A percentile compares a stretch with the other conserved stretches of the same genome.
Conservation (phyloP, 1,140 invertebrate species). For the Euglossa dilemma region DNA sequence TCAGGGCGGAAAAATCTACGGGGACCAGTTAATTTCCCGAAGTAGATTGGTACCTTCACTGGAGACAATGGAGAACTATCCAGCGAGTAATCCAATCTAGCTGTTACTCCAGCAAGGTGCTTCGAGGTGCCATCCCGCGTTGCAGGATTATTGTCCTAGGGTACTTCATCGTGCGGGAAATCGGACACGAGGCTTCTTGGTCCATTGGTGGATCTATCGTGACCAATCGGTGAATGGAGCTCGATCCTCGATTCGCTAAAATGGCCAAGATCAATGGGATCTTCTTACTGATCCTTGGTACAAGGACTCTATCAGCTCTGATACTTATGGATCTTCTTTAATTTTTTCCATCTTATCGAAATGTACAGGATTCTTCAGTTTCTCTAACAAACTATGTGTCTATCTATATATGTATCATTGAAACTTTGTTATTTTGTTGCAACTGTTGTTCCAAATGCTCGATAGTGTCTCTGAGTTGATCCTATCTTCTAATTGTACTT, state of each 20-base stretch:
- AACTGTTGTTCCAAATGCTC: too few relatives aligned
- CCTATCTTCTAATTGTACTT: too few relatives aligned
- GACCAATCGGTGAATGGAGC: not conserved
- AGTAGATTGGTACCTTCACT: not conserved
- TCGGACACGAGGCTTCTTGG: not conserved
- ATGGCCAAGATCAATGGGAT: slow-evolving; percentile 1
- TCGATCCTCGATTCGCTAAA: slow-evolving; percentile 38
- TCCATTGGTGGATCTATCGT: not conserved
- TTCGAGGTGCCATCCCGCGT: not conserved
- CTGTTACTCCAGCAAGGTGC: slow-evolving; percentile 8
- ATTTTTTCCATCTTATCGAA: too few relatives aligned
- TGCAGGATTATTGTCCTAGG: not conserved
- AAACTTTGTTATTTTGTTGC: too few relatives aligned
- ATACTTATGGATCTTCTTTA: too few relatives aligned
- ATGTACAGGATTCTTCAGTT: too few relatives aligned
- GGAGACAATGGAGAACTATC: not conserved
- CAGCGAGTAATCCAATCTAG: slow-evolving; percentile 32
- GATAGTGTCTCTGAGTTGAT: too few relatives aligned
- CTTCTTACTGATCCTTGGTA: too few relatives aligned
- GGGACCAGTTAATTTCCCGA: not conserved
- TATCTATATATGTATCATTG: too few relatives aligned
- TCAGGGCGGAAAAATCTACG: not conserved
- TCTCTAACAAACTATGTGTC: too few relatives aligned
- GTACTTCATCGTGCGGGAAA: not conserved
- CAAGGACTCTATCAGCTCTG: too few relatives aligned